A percentile compares a stretch with the other conserved stretches of the same genome.
phyloP scores from a whole-genome alignment of 2,797 vertebrate species.

The Schizopygopsis malacanthus region DNA sequence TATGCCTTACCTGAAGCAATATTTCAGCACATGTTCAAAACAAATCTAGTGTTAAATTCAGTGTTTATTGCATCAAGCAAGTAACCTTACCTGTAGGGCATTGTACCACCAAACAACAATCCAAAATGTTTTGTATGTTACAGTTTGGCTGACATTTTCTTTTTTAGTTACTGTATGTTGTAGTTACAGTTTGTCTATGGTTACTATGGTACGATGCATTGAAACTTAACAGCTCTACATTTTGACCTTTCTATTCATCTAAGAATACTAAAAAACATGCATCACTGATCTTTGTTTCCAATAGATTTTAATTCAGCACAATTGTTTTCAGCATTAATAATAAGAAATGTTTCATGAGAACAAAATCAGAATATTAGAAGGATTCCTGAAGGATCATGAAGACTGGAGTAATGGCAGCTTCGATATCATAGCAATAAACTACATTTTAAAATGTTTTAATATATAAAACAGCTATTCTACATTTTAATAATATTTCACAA shows the following conservation, averaged over 20 bases:
- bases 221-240: background rate
- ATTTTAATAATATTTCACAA: background rate
- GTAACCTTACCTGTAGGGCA: background rate
- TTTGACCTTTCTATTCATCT: background rate
- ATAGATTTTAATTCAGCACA: too few relatives aligned
- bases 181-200: slow-evolving; percentile 8
- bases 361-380: background rate
- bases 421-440: too few relatives aligned
- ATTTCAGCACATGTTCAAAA: background rate
- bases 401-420: background rate
- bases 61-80: background rate
- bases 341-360: background rate
- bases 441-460: background rate
- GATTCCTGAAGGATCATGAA: background rate
- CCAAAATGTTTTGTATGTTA: background rate
- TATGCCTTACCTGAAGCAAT: background rate
- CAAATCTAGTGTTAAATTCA: background rate
- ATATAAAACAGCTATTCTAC: background rate
- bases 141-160: background rate
- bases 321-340: background rate
- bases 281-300: background rate
- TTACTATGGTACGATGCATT: slow-evolving; percentile 18
- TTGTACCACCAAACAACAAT: background rate
- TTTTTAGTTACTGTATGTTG: slow-evolving; percentile 1
- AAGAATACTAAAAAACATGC: background rate